Percentiles rank a stretch among this genome's conserved stretches.
phyloP scores from a whole-genome alignment of 2,797 vertebrate species.

The Lepus townsendii region DNA sequence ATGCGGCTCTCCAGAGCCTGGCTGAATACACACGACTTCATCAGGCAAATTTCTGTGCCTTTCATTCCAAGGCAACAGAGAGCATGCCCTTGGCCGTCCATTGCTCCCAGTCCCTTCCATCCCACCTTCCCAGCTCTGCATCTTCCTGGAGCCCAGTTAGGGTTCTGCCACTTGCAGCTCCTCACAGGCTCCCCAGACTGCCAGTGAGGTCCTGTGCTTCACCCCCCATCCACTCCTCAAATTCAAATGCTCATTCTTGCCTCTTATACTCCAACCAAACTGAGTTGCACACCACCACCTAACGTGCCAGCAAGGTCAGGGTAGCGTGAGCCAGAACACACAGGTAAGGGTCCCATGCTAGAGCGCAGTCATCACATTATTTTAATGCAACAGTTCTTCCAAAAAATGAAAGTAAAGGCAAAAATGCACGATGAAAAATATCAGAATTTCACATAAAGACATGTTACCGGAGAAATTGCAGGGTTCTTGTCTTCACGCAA shows the following conservation, averaged over 20 bases:
- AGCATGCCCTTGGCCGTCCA: background rate
- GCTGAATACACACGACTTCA: background rate
- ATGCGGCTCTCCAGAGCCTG: background rate
- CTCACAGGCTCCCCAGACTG: background rate
- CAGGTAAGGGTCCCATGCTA: background rate
- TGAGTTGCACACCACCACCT: background rate
- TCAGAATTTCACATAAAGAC: constrained; percentile 13
- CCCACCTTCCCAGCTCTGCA: background rate
- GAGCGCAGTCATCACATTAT: background rate
- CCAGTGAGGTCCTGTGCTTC: background rate
- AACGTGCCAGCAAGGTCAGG: background rate
- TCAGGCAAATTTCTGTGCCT: background rate
- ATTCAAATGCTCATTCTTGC: background rate
- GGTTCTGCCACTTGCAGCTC: background rate
- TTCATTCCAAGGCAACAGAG: background rate
- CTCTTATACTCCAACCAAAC: background rate
- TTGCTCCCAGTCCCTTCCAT: background rate
- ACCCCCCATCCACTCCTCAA: background rate
- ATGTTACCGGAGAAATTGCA: too few relatives aligned
- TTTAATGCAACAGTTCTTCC: background rate
- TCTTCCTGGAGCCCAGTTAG: background rate
- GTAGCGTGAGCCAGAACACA: background rate
- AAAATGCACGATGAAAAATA: constrained; percentile 22
- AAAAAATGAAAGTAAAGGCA: background rate
- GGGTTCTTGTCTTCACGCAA: too few relatives aligned